phyloP scores from a whole-genome alignment of 2,797 vertebrate species.

The Spheniscus humboldti region DNA sequence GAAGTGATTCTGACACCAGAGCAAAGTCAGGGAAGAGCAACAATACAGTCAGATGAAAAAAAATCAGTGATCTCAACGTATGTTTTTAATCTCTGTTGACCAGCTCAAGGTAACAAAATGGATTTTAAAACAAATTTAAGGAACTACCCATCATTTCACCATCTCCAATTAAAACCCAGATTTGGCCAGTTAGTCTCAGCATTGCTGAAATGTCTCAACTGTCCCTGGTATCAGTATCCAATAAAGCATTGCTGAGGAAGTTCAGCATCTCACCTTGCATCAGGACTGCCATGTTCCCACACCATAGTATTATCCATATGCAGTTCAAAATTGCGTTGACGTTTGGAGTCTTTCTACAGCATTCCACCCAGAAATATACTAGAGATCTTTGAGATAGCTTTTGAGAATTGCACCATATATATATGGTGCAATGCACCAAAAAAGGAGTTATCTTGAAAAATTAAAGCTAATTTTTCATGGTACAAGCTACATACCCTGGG shows the following conservation, averaged over 20 bases:
- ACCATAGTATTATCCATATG: background rate
- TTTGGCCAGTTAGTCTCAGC: background rate
- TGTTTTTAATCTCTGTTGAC: background rate
- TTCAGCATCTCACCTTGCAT: background rate
- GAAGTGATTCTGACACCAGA: conserved; percentile 43
- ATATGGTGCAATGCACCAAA: background rate
- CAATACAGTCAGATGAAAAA: background rate
- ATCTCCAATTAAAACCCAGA: background rate
- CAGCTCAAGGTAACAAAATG: background rate
- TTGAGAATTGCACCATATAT: background rate
- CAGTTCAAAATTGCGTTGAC: background rate
- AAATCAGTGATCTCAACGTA: background rate
- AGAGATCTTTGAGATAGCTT: background rate
- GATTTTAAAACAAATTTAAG: background rate
- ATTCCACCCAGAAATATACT: background rate
- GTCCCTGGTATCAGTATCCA: background rate
- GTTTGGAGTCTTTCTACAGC: background rate
- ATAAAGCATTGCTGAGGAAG: background rate
- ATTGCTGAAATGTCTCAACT: background rate
- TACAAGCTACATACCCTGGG: background rate
- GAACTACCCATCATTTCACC: background rate
- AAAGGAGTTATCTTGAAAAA: background rate
- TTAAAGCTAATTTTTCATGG: background rate
- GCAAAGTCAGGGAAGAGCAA: background rate
- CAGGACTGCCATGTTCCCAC: conserved; percentile 4